Base-by-base conservation (phyloP, 2,797 vertebrate species). In the Pelochelys cantorii region DNA sequence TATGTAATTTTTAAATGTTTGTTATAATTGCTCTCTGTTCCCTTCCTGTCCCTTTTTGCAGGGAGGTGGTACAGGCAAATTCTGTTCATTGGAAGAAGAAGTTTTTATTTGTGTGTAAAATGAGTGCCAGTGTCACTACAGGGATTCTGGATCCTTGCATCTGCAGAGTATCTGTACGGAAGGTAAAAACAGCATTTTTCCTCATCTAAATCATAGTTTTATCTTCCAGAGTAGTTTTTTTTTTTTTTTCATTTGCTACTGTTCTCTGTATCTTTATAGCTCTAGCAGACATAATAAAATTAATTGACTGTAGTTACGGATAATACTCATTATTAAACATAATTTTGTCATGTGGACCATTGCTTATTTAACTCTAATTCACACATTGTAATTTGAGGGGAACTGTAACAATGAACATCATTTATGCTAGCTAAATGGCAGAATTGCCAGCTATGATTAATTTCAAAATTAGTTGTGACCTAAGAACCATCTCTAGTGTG, bases 101-200 rank as follows among this genome's bases (percentile, higher is more conserved):
- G 88, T 99, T 99, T 95, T 98, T 98, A 4, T 99, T 99, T 90
- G 97, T 98, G 94, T 99, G 99, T 97, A 99, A 99, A 96, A 99
- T 99, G 98, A 99, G 98, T 22, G 99, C 99, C 88, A 99, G 98
- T 54, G 98, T 99, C 23, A 97, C 98, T 65, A 99, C 99, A 0
- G 99, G 99, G 84, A 95, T 99, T 84, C 98, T 99, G 12, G 99
- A 99, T 88, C 98, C 99, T 4, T 99, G 99, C 95, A 79, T 99
- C 96, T 99, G 98, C 97, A 97, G 99, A 71, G 99, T 99, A 62
- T 99, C 99, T 89, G 99, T 99, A 80, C 98, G 99, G 54, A 99
- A 99, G 99, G 99, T 99, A 98, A 52, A 95, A 11, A 90, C 23
- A 5, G 68, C 52, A 84, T 4, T 20, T 42, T 56, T 52, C 17